Percentiles rank a stretch among this genome's conserved stretches.
Evolutionary conservation across 1,140 invertebrate species (phyloP).

Genomic region (Leptestheria dahalacensis): DNA sequence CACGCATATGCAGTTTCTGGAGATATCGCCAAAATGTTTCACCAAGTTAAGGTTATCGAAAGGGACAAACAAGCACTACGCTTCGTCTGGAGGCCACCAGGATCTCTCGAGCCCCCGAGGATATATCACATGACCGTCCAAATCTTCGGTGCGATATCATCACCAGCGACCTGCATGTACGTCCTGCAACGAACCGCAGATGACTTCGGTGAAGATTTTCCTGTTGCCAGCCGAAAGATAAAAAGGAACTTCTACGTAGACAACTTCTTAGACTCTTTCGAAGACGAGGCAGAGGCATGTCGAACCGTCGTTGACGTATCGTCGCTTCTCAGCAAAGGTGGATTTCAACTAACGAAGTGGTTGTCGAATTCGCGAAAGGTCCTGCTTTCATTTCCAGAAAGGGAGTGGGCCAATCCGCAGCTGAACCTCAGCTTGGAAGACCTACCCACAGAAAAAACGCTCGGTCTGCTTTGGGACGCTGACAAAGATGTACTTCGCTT

Average conservation of each 20-base stretch:
- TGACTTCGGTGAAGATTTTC: constrained; percentile 5
- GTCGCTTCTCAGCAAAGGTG: constrained; percentile 10
- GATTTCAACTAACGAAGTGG: constrained; percentile 18
- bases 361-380: constrained; percentile 2
- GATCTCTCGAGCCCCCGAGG: not conserved
- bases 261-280: constrained; percentile 14
- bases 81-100: constrained; percentile 20
- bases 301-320: not conserved
- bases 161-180: constrained; percentile 18
- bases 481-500: not conserved
- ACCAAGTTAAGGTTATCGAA: constrained; percentile 9
- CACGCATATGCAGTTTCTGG: constrained; percentile 10
- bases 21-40: constrained; percentile 18
- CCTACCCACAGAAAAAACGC: constrained; percentile 21
- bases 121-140: constrained; percentile 17
- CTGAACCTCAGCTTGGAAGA: constrained; percentile 19
- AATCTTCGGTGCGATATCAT: constrained; percentile 19
- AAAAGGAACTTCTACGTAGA: constrained; percentile 18
- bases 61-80: constrained; percentile 17
- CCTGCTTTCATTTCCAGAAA: not conserved
- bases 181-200: constrained; percentile 14
- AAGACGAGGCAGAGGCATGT: constrained; percentile 16
- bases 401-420: not conserved
- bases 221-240: not conserved
- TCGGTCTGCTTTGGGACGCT: constrained; percentile 1